Base-by-base conservation (phyloP, 2,113 vertebrate species). In the Tenebrosternarchus preto region DNA sequence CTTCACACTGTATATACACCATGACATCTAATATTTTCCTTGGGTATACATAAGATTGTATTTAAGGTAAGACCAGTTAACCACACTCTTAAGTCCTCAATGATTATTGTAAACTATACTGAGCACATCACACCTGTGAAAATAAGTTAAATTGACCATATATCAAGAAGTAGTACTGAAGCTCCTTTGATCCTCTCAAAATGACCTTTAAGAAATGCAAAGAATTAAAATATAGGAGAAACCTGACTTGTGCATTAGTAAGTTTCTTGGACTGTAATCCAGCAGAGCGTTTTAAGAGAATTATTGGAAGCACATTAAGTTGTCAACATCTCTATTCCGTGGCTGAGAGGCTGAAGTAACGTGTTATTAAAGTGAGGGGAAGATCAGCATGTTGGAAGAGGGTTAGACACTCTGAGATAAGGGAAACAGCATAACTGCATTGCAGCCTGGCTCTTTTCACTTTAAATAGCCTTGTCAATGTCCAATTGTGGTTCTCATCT, bases 221-320 rank as follows among this genome's bases (percentile, higher is more conserved):
- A 87, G 88, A 84, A 88, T 90, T 91, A 87, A 90, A 91, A 81
- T 84, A 75, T 78, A 81, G 87, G 89, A 90, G 89, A 89, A 90
- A 91, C 90, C 85, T 89, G 87, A 86, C 90, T 89, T 74, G 82
- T 75, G 82, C 89, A 84, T 91, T 89, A 87, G 67, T 75, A 43
- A 57, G 31, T 75, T 84, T 86, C 64, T 90, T 86, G 85, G 91
- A 90, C 89, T 82, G 6, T 19, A 80, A 77, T 92, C 92, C 91
- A 92, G 86, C 89, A 92, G 83, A 80, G 89, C 88, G 88, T 91
- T 92, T 92, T 91, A 88, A 86, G 87, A 86, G 86, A 91, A 89
- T 91, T 91, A 92, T 91, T 87, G 73, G 78, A 87, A 84, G 82
- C 86, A 86, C 85, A 87, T 91, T 87, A 92, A 91, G 83, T 88